phyloP scores from a whole-genome alignment of 35 echinoderm and acorn worm species.

The Ophiothrix spiculata region DNA sequence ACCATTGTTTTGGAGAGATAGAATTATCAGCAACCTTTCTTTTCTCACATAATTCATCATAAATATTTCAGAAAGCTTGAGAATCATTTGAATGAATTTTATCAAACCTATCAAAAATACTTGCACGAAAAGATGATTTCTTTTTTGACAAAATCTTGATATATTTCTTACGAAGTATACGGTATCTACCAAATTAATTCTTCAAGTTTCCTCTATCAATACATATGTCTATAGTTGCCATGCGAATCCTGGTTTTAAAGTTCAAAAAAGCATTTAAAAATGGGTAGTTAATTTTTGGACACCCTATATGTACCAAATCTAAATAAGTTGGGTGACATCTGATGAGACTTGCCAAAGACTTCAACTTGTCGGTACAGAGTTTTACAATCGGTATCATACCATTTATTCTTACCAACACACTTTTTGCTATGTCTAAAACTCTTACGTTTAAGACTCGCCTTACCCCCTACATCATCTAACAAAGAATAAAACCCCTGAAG shows the following conservation, averaged over 20 bases:
- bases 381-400: not conserved
- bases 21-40: not conserved
- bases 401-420: not conserved
- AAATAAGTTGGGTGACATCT: not conserved
- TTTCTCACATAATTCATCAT: not conserved
- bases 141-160: not conserved
- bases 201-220: too few relatives aligned
- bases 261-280: too few relatives aligned
- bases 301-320: not conserved
- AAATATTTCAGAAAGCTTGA: not conserved
- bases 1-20: not conserved
- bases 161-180: not conserved
- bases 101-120: not conserved
- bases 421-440: not conserved
- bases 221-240: too few relatives aligned
- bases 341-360: not conserved
- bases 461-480: not conserved
- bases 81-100: not conserved
- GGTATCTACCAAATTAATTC: too few relatives aligned
- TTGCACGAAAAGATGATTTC: not conserved
- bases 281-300: too few relatives aligned
- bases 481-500: not conserved
- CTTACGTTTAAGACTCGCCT: not conserved
- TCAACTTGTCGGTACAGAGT: not conserved
- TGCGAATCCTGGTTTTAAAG: too few relatives aligned